These are phyloP conservation scores for Acanthochromis polyacanthus DNA, from an alignment of 2,113 vertebrate species.

Conservation along the genomic window DNA sequence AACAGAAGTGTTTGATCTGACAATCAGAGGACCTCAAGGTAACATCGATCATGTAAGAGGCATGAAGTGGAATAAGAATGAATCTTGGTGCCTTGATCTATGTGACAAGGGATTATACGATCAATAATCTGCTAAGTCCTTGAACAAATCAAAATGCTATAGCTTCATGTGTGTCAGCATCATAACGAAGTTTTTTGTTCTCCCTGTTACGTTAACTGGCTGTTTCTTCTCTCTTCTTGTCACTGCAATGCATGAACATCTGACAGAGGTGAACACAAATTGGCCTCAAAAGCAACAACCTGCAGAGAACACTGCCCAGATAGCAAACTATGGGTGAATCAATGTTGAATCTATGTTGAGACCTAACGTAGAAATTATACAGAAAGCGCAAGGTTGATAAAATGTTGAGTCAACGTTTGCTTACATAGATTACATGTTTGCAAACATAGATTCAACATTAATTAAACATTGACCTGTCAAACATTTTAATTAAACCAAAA, in stretches of 20 bases:
- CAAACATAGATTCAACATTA: no score
- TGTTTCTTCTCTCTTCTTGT: not conserved
- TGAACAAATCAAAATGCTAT: no score
- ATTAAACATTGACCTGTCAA: no score
- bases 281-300: slow-evolving; percentile 15
- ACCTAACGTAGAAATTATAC: no score
- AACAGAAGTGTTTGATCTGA: not conserved
- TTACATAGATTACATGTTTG: no score
- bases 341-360: no score
- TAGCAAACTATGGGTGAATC: no score
- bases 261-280: slow-evolving; percentile 24
- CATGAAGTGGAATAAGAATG: slow-evolving; percentile 8
- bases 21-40: not conserved
- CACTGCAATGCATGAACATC: not conserved
- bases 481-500: no score
- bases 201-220: not conserved
- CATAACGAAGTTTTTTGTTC: not conserved
- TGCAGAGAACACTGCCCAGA: slow-evolving; percentile 6
- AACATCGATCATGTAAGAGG: not conserved
- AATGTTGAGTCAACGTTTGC: no score
- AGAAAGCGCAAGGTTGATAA: no score
- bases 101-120: not conserved
- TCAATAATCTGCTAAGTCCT: slow-evolving; percentile 36
- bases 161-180: not conserved
- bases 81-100: not conserved